Base-by-base conservation (phyloP, 2,113 vertebrate genomes). In the Xenopus laevis region DNA sequence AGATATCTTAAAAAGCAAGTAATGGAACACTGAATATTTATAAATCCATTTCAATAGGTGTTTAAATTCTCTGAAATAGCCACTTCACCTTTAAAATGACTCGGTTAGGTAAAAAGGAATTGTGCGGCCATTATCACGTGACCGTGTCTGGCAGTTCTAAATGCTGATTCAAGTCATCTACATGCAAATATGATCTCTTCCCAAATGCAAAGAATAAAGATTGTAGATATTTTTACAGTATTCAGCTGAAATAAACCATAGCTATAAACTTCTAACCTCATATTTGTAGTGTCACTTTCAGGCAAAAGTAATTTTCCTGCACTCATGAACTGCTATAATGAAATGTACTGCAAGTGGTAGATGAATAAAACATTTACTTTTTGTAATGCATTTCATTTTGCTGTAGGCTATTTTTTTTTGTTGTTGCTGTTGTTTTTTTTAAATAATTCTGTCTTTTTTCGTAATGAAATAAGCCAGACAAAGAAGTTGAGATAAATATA, bases 281-380 rank as follows among this genome's bases (percentile, higher is more conserved):
- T 46, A 75, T 75, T 68, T 75, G 65, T 65, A 61, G 65, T 68
- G 72, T 68, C 72, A 75, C 58, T 75, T 68, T 68, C 72, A 75
- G 65, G 72, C 72, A 68, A 68, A 75, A 75, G 72, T 75, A 75
- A 75, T 75, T 75, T 68, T 75, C 72, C 65, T 45, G 65, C 46
- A 68, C 65, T 75, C 68, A 75, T 75, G 72, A 75, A 68, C 68
- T 68, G 72, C 65, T 59, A 61, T 68, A 68, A 75, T 75, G 65
- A 75, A 75, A 75, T 68, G 65, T 62, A 62, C 72, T 68, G 72
- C 72, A 75, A 75, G 57, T 68, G 65, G 65, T 33, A 75, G 65
- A 68, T 75, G 72, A 75, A 75, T 75, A 75, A 75, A 68, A 75
- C 72, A 75, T 75, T 75, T 53, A 75, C 20, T 68, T 75, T 27